Evolutionary conservation across 2,797 vertebrate species (phyloP), one percentile per base, ranked within the genome.

Genomic region (Propithecus perrieri): DNA sequence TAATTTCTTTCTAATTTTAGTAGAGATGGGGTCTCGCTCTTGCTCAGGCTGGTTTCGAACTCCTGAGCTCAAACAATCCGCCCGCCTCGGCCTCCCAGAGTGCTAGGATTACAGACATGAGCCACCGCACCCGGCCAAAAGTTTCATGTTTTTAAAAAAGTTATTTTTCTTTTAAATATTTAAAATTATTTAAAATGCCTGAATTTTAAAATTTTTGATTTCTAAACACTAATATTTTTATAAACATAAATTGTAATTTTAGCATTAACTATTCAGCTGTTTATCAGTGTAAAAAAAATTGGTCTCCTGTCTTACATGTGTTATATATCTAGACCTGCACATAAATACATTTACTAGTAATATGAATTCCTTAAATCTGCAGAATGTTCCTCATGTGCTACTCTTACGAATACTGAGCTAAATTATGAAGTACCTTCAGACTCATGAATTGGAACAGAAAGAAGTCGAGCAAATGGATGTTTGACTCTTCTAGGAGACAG

Each of bases 351-450:
- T 94, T 84, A 89, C 28, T 65, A 72, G 59, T 90, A 81, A 84
- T 84, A 63, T 65, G 7, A 84, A 59, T 88, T 89, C 35, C 11
- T 28, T 63, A 93, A 83, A 87, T 95, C 55, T 91, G 69, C 22
- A 96, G 48, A 91, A 76, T 95, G 48, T 79, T 95, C 30, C 13
- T 63, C 28, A 55, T 65, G 38, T 79, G 55, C 41, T 85, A 5
- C 61, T 95, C 33, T 85, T 93, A 85, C n/a, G 50, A 69, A 63
- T 80, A 63, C 30, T 87, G 38, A 43, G 11, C 35, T 94, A 79
- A 95, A 69, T 90, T 89, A 53, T 76, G 24, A 87, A 87, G 35
- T 91, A 86, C 69, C 5, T 65, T 92, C 48, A 89, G 65, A 80
- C 85, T 48, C n/a, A 46, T 75, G 65, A 89, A 48, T 89, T 26